These are phyloP conservation scores for Lampropteryx suffumata DNA, from an alignment of 2,888 invertebrate species.

Conservation along the genomic window DNA sequence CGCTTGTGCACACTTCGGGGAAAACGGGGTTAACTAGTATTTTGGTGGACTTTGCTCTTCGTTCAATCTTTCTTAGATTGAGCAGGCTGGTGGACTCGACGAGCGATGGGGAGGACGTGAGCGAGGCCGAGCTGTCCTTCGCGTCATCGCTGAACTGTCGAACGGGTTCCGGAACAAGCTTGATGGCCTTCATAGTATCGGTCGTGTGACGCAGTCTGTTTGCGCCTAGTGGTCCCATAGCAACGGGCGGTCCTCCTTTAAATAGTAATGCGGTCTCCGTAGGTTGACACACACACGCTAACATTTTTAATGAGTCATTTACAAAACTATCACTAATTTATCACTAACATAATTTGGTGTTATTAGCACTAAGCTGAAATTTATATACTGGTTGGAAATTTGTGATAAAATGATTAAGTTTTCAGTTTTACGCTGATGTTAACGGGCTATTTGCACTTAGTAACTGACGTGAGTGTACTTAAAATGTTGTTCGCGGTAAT, in stretches of 20 bases:
- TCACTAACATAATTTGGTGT: conserved; percentile 63
- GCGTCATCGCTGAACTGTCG: conserved; percentile 57
- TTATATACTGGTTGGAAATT: conserved; percentile 48
- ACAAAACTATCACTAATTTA: conserved; percentile 53
- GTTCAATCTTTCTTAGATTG: conserved; percentile 73
- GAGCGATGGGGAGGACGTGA: conserved; percentile 61
- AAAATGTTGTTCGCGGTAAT: conserved; percentile 39
- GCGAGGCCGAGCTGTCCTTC: conserved; percentile 60
- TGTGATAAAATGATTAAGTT: conserved; percentile 20
- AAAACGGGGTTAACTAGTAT: conserved; percentile 77
- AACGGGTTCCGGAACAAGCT: conserved; percentile 56
- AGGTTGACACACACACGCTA: conserved; percentile 87
- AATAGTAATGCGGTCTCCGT: conserved; percentile 81
- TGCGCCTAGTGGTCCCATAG: conserved; percentile 80
- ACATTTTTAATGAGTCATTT: conserved; percentile 78
- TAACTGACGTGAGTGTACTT: conserved; percentile 35
- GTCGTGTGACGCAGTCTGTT: conserved; percentile 66
- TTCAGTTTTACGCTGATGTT: conserved; percentile 14
- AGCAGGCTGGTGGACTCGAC: conserved; percentile 65
- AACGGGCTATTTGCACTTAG: conserved; percentile 25
- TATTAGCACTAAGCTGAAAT: conserved; percentile 29
- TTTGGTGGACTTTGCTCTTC: conserved; percentile 75
- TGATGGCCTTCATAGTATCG: conserved; percentile 64
- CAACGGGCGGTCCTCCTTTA: conserved; percentile 78
- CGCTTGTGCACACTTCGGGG: conserved; percentile 69